These are phyloP conservation scores for Tiliacea citrago DNA, from an alignment of 2,888 invertebrate genomes.

Conservation along the genomic window DNA sequence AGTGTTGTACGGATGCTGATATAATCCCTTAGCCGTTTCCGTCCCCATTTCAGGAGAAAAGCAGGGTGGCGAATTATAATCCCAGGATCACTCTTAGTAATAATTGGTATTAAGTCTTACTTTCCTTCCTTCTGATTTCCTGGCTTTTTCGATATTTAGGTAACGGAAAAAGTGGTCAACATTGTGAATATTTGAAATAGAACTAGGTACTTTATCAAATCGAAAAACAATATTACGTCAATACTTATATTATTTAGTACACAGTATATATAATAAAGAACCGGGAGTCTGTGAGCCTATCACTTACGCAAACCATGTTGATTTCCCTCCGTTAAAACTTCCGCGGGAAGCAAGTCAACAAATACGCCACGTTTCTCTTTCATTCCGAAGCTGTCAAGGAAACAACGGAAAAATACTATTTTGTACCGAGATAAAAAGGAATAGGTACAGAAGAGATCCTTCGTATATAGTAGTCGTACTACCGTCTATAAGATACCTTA, in stretches of 20 bases:
- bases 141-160: not conserved
- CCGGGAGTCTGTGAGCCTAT: not conserved
- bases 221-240: not conserved
- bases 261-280: not conserved
- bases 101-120: conserved; percentile 32
- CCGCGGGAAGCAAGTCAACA: conserved; percentile 46
- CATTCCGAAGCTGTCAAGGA: conserved; percentile 31
- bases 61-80: conserved; percentile 23
- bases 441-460: conserved; percentile 37
- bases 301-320: conserved; percentile 46
- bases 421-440: conserved; percentile 44
- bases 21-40: conserved; percentile 21
- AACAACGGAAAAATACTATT: conserved; percentile 49
- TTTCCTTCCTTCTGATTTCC: conserved; percentile 11
- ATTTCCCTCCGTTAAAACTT: conserved; percentile 47
- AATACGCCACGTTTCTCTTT: conserved; percentile 48
- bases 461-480: conserved; percentile 48
- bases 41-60: not conserved
- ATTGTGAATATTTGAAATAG: not conserved
- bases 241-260: not conserved
- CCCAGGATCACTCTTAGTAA: conserved; percentile 22
- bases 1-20: conserved; percentile 13
- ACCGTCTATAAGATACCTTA: conserved; percentile 35
- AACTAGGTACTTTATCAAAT: not conserved
- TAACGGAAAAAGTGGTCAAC: not conserved